Evolutionary conservation across 1,140 invertebrate genomes (phyloP).

Genomic region (Caenorhabditis elegans): WBcel235 BX284604.4:7547501-7548000

Average conservation of each 20-base stretch:
- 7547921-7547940: too few relatives aligned
- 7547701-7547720: too few relatives aligned
- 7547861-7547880: constrained; percentile 10
- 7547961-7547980: too few relatives aligned
- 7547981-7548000: too few relatives aligned
- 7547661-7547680: too few relatives aligned
- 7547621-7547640: constrained; percentile 81
- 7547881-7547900: background rate
- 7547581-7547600: constrained; percentile 82
- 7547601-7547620: constrained; percentile 86
- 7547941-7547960: too few relatives aligned
- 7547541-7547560: constrained; percentile 71
- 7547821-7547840: background rate
- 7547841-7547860: background rate
- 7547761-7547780: constrained; percentile 73
- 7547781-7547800: constrained; percentile 88
- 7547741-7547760: constrained; percentile 67
- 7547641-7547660: constrained; percentile 66
- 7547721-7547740: too few relatives aligned
- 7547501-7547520: constrained; percentile 88
- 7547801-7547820: constrained; percentile 76
- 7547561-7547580: constrained; percentile 79
- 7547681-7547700: too few relatives aligned
- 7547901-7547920: background rate
- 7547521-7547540: constrained; percentile 71